A percentile compares a stretch with the other conserved stretches of the same genome.
These are phyloP conservation scores for Heterotis niloticus DNA, from an alignment of 2,113 vertebrate species.

Conservation along the genomic window DNA sequence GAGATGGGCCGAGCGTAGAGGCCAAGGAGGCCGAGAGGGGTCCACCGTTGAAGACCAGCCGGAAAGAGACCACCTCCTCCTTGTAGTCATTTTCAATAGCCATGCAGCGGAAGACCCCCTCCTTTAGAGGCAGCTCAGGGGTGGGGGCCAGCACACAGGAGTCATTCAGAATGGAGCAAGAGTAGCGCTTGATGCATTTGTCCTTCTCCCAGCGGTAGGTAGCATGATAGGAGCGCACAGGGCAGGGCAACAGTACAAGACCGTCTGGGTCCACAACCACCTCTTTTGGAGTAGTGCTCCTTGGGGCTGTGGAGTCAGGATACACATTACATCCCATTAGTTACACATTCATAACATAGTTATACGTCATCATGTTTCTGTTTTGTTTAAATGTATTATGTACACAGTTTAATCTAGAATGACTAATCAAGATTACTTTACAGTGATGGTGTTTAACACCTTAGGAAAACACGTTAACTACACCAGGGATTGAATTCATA, in stretches of 20 bases:
- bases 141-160: constrained; percentile 68
- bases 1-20: constrained; percentile 54
- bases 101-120: constrained; percentile 73
- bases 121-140: constrained; percentile 58
- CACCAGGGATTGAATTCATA: too few relatives aligned
- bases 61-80: constrained; percentile 69
- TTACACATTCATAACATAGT: neutral
- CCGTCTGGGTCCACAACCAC: constrained; percentile 63
- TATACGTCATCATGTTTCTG: neutral
- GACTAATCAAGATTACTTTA: too few relatives aligned
- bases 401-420: too few relatives aligned
- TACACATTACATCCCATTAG: neutral
- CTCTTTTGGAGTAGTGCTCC: constrained; percentile 59
- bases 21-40: constrained; percentile 51
- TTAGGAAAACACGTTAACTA: too few relatives aligned
- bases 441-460: too few relatives aligned
- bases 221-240: constrained; percentile 70
- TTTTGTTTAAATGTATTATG: neutral
- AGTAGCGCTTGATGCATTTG: constrained; percentile 62
- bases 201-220: constrained; percentile 73
- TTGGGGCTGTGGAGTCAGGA: constrained; percentile 48
- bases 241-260: constrained; percentile 67
- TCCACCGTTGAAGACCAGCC: constrained; percentile 58
- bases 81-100: constrained; percentile 67
- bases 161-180: constrained; percentile 67